Base-by-base conservation (phyloP, 1,140 invertebrate genomes). In the Papilio polyxenes region DNA sequence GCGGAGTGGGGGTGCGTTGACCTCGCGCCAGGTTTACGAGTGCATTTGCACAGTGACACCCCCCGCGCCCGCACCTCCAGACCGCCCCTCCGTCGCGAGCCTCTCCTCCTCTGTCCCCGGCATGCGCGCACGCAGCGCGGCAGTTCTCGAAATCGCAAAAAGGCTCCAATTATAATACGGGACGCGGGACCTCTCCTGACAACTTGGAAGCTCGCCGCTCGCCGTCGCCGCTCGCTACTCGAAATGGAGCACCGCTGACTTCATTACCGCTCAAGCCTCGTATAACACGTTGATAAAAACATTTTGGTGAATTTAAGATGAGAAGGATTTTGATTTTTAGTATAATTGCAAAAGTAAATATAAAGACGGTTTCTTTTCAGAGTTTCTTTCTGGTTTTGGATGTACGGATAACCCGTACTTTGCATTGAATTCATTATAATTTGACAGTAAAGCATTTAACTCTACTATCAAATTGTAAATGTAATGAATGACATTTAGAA, bases 31-130 rank as follows among this genome's bases (percentile, higher is more conserved):
- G 87, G 88, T 93, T 92, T 92, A 93, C 89, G 91, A 93, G 89
- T 92, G 91, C 92, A 92, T 92, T 92, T 92, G 91, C 92, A 90
- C 90, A 92, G 90, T 92, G 90, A 92, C 91, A 91, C 88, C 89
- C 87, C 87, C 78, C 84, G 51, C 86, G 1, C 77, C n/a, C 82
- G 40, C 84, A 56, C 72, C 78, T 40, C 84, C 75, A 51, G 75
- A 81, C 69, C 48, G 75, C 83, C 80, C 62, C 80, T 78, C 65
- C 83, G 80, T 49, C 72, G 8, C 72, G 37, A 69, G 23, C 5
- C 75, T n/a, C 31, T 53, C 53, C 44, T 31, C 75, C 48, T 49
- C 51, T 15, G 8, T 8, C 15, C 51, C 86, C 84, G 84, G 85
- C 85, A 82, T 93, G 91, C 91, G 92, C 90, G 89, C 88, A 89